A percentile compares a stretch with the other conserved stretches of the same genome.
Conservation (phyloP, 2,888 invertebrate species). For the Mactromeris polynyma region DNA sequence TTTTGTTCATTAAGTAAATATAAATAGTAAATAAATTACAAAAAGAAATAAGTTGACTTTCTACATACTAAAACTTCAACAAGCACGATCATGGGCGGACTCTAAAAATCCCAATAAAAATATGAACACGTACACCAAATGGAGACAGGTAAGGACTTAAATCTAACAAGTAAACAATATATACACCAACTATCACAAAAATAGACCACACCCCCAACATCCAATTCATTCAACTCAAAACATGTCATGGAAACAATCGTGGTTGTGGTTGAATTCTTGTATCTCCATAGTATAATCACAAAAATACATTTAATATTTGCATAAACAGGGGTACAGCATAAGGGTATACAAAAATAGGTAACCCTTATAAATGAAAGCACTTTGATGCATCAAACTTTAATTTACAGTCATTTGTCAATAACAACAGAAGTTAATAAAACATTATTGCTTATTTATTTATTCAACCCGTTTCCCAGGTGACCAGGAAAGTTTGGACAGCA, state of each 20-base stretch:
- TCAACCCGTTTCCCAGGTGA: not conserved
- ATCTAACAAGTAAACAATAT: conserved; percentile 10
- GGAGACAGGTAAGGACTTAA: not conserved
- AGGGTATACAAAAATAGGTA: not conserved
- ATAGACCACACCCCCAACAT: not conserved
- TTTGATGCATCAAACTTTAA: not conserved
- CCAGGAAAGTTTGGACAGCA: not conserved
- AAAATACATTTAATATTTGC: not conserved
- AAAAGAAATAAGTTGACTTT: not conserved
- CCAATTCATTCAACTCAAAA: not conserved
- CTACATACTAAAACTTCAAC: conserved; percentile 4
- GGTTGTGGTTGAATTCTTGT: not conserved
- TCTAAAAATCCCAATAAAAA: conserved; percentile 11
- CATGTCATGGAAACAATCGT: not conserved
- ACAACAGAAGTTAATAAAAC: not conserved
- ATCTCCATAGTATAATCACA: not conserved
- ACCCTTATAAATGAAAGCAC: not conserved
- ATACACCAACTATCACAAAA: conserved; percentile 20
- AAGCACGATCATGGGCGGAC: conserved; percentile 5
- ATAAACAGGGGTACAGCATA: not conserved
- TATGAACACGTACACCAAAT: conserved; percentile 9
- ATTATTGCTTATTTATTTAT: not conserved
- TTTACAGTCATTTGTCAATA: not conserved
- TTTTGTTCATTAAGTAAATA: not conserved
- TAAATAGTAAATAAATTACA: conserved; percentile 20